phyloP scores from a whole-genome alignment of 2,888 invertebrate genomes.

The Pogonocherus hispidulus region DNA sequence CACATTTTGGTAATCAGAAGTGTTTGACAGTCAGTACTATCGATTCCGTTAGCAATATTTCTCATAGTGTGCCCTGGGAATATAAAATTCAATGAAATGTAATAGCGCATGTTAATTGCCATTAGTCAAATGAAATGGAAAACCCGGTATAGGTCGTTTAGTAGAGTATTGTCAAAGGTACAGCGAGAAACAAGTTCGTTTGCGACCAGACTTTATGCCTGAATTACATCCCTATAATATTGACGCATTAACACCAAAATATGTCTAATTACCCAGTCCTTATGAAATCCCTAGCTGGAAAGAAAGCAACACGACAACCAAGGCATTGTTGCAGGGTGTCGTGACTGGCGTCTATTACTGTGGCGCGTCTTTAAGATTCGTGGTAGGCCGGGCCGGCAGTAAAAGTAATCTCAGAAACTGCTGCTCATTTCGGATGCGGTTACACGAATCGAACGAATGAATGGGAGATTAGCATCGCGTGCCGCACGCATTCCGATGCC shows the following conservation, averaged over 20 bases:
- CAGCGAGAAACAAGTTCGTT: too few species aligned
- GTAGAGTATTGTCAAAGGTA: too few species aligned
- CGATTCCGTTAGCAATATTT: too few species aligned
- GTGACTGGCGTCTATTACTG: conserved; percentile 40
- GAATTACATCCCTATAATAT: too few species aligned
- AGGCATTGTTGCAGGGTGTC: conserved; percentile 27
- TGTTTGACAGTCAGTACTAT: too few species aligned
- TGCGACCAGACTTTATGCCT: too few species aligned
- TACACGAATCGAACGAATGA: conserved; percentile 58
- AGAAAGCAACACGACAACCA: conserved; percentile 16
- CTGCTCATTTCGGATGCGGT: conserved; percentile 61
- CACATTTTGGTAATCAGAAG: too few species aligned
- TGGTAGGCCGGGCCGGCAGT: conserved; percentile 34
- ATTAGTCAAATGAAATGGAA: too few species aligned
- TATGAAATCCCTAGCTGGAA: background rate
- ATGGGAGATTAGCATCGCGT: conserved; percentile 58
- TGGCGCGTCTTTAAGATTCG: conserved; percentile 34
- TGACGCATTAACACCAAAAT: background rate
- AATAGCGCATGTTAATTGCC: too few species aligned
- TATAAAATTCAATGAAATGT: too few species aligned
- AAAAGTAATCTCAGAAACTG: conserved; percentile 43
- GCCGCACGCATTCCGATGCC: conserved; percentile 47
- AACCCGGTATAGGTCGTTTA: too few species aligned
- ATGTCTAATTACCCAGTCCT: background rate
- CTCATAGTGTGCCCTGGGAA: too few species aligned